These are phyloP conservation scores for Tinamus guttatus DNA, from an alignment of 2,113 vertebrate species.

Conservation along the genomic window DNA sequence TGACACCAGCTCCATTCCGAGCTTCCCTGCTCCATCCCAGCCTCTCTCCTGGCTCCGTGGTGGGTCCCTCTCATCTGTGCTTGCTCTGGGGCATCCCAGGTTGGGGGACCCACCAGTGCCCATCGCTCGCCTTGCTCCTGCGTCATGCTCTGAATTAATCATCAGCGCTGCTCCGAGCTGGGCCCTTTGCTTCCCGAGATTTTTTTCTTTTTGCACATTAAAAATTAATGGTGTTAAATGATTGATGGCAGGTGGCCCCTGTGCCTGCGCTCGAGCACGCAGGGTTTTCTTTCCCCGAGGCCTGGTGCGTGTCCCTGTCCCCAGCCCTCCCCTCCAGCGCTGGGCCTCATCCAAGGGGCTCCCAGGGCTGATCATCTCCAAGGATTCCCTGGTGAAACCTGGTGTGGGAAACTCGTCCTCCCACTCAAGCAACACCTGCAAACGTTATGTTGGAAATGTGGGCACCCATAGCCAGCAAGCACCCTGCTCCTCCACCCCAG, in stretches of 20 bases:
- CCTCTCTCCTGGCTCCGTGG: rapidly evolving
- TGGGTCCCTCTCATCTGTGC: too few relatives aligned
- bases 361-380: too few relatives aligned
- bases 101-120: too few relatives aligned
- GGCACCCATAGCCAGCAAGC: too few relatives aligned
- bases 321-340: not conserved
- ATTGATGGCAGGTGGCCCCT: constrained; percentile 11
- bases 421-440: not conserved
- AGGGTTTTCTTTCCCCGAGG: not conserved
- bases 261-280: not conserved
- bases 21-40: not conserved
- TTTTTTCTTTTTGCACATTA: constrained; percentile 22
- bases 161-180: not conserved
- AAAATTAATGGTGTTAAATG: constrained; percentile 63
- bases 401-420: not conserved
- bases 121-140: rapidly evolving
- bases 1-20: rapidly evolving
- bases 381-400: too few relatives aligned
- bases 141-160: constrained; percentile 51
- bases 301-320: not conserved
- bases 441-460: too few relatives aligned
- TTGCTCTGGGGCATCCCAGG: too few relatives aligned
- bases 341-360: not conserved
- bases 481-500: not conserved
- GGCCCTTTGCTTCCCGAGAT: not conserved